Conservation (phyloP, 2,797 vertebrate species). For the Orientallactaga sibirica region DNA sequence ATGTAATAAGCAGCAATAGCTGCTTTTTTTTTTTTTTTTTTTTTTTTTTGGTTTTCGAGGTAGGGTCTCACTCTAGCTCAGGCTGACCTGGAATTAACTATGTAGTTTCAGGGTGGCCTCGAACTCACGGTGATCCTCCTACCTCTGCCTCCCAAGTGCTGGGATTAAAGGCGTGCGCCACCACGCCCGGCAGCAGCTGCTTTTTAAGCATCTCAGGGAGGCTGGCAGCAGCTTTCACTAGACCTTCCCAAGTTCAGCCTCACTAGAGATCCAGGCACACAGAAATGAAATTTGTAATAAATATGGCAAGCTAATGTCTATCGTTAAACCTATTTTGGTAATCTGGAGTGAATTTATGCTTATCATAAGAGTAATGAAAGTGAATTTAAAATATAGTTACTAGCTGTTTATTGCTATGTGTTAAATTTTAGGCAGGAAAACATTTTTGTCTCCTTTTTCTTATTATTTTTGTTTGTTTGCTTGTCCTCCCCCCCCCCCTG, state of each 20-base stretch:
- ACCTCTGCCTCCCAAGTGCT: too few species aligned
- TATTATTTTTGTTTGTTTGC: too few species aligned
- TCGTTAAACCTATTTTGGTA: conserved; percentile 23
- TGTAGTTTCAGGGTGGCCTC: too few species aligned
- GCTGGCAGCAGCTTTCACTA: background rate
- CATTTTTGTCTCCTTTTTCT: background rate
- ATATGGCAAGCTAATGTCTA: background rate
- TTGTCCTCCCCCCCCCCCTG: too few species aligned
- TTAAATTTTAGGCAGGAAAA: conserved; percentile 23
- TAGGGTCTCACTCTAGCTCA: too few species aligned
- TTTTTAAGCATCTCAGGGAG: background rate
- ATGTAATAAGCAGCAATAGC: too few species aligned
- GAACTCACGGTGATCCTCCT: too few species aligned
- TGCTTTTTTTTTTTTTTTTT: too few species aligned
- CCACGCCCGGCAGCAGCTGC: too few species aligned
- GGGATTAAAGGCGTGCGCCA: too few species aligned
- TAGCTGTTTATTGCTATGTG: conserved; percentile 10
- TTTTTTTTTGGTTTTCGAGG: too few species aligned
- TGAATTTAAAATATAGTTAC: background rate
- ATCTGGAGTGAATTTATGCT: conserved; percentile 53
- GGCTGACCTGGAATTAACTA: too few species aligned
- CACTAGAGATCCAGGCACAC: background rate
- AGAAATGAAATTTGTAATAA: conserved; percentile 8
- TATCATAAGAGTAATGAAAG: conserved; percentile 23
- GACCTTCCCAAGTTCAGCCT: background rate